These are phyloP conservation scores for Ariopsis seemanni DNA, from an alignment of 2,113 vertebrate genomes.

Conservation along the genomic window DNA sequence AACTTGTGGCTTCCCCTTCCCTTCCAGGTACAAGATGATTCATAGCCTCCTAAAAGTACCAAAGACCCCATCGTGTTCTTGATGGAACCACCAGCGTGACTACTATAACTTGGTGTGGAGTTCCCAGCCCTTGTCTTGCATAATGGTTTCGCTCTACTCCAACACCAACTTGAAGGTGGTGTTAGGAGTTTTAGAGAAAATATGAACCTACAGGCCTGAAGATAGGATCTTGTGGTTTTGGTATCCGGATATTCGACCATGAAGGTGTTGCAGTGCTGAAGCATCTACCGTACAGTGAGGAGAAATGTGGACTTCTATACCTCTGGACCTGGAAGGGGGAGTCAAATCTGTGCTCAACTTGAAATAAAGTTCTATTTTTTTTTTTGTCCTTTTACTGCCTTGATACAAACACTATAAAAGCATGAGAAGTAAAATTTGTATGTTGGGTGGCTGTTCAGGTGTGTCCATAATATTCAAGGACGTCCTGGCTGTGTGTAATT, in stretches of 20 bases:
- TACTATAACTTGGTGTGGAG: background rate
- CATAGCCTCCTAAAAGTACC: background rate
- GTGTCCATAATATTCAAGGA: too few relatives aligned
- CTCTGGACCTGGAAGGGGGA: background rate
- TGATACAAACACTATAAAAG: background rate
- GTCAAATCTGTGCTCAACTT: background rate
- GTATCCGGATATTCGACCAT: background rate
- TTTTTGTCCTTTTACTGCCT: background rate
- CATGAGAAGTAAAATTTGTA: background rate
- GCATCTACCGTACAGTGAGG: background rate
- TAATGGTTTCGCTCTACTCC: background rate
- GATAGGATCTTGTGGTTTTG: background rate
- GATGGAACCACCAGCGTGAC: background rate
- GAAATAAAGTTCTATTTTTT: background rate
- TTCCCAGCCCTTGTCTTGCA: background rate
- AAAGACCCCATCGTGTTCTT: background rate
- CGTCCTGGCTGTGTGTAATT: too few relatives aligned
- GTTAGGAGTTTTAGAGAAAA: background rate
- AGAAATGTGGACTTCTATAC: background rate
- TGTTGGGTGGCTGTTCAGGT: too few relatives aligned
- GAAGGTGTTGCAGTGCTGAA: too few relatives aligned
- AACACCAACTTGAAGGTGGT: too few relatives aligned
- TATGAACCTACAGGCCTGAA: background rate
- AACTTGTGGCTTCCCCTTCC: too few relatives aligned
- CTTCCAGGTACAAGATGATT: background rate